Evolutionary conservation across 2,113 vertebrate species (phyloP).

Genomic region (Cathartes aura): DNA sequence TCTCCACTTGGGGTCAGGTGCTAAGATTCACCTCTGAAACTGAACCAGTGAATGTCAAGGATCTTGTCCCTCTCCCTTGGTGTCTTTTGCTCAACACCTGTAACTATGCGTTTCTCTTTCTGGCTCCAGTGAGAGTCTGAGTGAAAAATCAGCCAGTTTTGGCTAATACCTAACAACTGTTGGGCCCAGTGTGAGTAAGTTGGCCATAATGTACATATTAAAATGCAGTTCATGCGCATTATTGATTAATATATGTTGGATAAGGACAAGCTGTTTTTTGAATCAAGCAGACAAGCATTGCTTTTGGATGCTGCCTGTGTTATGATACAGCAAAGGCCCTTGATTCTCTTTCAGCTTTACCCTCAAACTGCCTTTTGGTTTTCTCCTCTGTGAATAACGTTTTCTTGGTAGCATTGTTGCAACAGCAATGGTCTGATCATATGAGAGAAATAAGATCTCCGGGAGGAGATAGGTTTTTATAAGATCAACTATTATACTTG

Average conservation of each 20-base stretch:
- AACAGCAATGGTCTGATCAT: neutral
- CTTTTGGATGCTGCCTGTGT: rapidly evolving
- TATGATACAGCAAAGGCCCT: rapidly evolving
- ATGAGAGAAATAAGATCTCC: neutral
- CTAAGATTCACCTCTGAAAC: neutral
- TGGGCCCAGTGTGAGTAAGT: neutral
- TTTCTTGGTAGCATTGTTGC: neutral
- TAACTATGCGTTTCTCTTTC: neutral
- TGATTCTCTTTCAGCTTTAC: neutral
- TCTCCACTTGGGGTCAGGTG: rapidly evolving
- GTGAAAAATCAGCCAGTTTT: neutral
- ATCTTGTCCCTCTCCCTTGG: neutral
- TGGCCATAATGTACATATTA: neutral
- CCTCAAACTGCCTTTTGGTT: neutral
- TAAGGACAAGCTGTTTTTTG: neutral
- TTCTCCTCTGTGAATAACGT: neutral
- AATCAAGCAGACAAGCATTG: neutral
- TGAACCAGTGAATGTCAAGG: neutral
- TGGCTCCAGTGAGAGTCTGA: neutral
- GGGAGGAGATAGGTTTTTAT: neutral
- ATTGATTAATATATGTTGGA: neutral
- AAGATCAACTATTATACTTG: neutral
- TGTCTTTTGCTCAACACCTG: neutral
- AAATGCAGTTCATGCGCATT: neutral
- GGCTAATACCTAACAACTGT: neutral